These are phyloP conservation scores for Spilosoma lubricipeda DNA, from an alignment of 2,888 invertebrate genomes.

Conservation along the genomic window DNA sequence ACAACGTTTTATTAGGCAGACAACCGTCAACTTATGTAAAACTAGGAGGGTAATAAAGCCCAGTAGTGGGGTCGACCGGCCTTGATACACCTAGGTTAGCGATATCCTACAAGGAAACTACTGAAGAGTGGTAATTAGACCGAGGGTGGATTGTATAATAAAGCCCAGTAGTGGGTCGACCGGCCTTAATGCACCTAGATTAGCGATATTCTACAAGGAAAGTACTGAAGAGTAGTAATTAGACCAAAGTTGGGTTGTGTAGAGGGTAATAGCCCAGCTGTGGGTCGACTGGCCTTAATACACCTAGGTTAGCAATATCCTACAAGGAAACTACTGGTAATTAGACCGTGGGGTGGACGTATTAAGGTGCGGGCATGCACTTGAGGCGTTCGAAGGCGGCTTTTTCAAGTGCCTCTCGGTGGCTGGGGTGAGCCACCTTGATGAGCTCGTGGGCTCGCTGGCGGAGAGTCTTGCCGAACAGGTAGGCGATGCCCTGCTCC, in stretches of 20 bases:
- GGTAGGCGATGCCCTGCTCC: constrained; percentile 94
- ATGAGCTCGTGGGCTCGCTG: constrained; percentile 97
- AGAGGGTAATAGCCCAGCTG: not conserved
- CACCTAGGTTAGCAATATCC: not conserved
- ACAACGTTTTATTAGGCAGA: not conserved
- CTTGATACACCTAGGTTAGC: constrained; percentile 1
- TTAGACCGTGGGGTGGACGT: not conserved
- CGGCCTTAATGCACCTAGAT: constrained; percentile 2
- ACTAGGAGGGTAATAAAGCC: constrained; percentile 3
- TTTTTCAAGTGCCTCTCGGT: constrained; percentile 93
- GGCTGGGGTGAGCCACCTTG: constrained; percentile 95
- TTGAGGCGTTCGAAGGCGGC: constrained; percentile 94
- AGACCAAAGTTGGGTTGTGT: too few species aligned
- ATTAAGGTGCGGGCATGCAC: constrained; percentile 89
- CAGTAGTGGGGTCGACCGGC: constrained; percentile 8
- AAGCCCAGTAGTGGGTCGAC: constrained; percentile 5
- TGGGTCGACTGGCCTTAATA: constrained; percentile 10
- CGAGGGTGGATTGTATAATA: too few species aligned
- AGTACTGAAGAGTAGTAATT: not conserved
- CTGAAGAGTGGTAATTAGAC: too few species aligned
- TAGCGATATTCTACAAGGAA: not conserved
- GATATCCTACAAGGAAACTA: constrained; percentile 6
- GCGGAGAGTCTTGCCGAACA: constrained; percentile 95
- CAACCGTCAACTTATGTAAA: constrained; percentile 1
- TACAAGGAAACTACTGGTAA: constrained; percentile 3